These are phyloP conservation scores for Hycleus cichorii DNA, from an alignment of 1,140 invertebrate genomes.

Conservation along the genomic window DNA sequence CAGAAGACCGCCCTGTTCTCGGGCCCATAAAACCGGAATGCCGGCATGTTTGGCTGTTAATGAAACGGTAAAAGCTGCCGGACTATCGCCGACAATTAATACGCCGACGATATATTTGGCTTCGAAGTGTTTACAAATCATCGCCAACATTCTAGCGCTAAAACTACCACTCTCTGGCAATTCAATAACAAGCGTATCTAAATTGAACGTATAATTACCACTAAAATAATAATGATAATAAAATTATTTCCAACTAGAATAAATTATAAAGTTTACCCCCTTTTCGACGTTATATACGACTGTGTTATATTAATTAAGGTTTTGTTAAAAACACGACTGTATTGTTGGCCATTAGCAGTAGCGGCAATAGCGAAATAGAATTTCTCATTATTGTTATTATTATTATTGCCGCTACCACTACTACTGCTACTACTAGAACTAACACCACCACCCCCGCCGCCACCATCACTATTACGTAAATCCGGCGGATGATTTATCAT, in stretches of 20 bases:
- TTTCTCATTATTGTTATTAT: not conserved
- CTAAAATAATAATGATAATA: too few species aligned
- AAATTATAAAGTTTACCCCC: not conserved
- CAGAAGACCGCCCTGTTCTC: conserved; percentile 30
- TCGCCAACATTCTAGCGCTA: conserved; percentile 35
- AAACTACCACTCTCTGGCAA: conserved; percentile 40
- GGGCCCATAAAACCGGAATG: conserved; percentile 41
- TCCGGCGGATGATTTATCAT: not conserved
- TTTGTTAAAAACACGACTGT: conserved; percentile 38
- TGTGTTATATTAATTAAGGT: conserved; percentile 38
- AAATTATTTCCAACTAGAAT: too few species aligned
- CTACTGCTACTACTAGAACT: too few species aligned
- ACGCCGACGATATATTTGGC: conserved; percentile 39
- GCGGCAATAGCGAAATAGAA: conserved; percentile 39
- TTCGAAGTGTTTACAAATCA: conserved; percentile 38
- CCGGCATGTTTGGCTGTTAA: conserved; percentile 37
- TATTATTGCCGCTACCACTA: not conserved
- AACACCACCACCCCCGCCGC: too few species aligned
- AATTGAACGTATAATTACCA: conserved; percentile 26
- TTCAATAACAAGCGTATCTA: conserved; percentile 38
- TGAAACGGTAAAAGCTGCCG: conserved; percentile 40
- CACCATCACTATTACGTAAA: too few species aligned
- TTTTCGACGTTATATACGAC: conserved; percentile 26
- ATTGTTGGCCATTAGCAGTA: conserved; percentile 29
- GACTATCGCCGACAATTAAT: conserved; percentile 39